These are phyloP conservation scores for Andrena camellia DNA, from an alignment of 2,888 invertebrate species.

Conservation along the genomic window DNA sequence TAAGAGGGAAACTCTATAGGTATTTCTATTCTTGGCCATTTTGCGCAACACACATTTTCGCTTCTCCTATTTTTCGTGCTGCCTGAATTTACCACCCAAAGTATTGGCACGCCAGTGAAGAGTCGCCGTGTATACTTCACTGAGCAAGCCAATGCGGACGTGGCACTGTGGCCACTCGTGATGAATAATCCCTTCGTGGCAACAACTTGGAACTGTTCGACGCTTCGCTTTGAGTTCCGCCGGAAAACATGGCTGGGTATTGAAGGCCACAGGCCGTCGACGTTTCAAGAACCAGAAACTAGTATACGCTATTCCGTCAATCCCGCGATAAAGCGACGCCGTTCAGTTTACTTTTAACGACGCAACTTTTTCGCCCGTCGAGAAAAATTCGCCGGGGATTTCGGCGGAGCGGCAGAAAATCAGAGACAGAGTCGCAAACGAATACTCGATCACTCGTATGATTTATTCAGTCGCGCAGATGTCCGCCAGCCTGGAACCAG, in stretches of 20 bases:
- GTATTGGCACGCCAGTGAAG: constrained; percentile 23
- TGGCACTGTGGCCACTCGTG: neutral
- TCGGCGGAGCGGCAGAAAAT: constrained; percentile 21
- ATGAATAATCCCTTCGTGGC: constrained; percentile 30
- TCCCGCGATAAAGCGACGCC: constrained; percentile 23
- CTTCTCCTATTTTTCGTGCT: no score
- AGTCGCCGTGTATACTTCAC: constrained; percentile 21
- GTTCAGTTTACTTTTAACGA: constrained; percentile 44
- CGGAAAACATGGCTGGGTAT: constrained; percentile 26
- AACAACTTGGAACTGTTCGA: constrained; percentile 23
- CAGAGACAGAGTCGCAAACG: constrained; percentile 38
- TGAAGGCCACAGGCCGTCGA: constrained; percentile 22
- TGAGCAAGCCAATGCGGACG: neutral
- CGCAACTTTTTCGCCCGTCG: constrained; percentile 17
- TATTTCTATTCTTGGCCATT: no score
- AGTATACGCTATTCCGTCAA: constrained; percentile 28
- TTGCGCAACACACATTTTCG: no score
- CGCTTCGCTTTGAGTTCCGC: constrained; percentile 19
- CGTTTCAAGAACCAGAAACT: constrained; percentile 35
- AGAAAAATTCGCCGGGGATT: constrained; percentile 26
- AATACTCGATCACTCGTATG: constrained; percentile 53
- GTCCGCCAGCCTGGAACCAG: constrained; percentile 17
- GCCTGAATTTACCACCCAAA: no score
- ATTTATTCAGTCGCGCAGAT: constrained; percentile 56
- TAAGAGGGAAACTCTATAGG: no score